Percentiles rank a stretch among this genome's conserved stretches.
Conservation (phyloP, 2,888 invertebrate species). For the Apotomis turbidana region DNA sequence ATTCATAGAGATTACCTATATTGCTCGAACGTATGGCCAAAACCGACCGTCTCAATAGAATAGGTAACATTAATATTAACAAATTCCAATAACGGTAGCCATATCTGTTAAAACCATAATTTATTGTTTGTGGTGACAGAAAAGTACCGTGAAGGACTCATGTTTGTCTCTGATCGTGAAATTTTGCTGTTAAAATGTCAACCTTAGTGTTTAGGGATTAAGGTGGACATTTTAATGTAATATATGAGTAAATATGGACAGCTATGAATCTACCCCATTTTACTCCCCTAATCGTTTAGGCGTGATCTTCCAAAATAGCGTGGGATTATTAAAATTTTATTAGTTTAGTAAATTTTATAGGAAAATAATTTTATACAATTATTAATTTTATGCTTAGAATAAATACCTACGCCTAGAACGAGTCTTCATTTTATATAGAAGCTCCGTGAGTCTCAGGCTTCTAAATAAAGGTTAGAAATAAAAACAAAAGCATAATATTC, state of each 20-base stretch:
- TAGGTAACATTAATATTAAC: constrained; percentile 53
- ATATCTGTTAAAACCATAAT: constrained; percentile 69
- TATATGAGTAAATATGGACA: background rate
- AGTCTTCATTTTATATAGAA: no score
- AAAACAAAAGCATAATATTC: background rate
- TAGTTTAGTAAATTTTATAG: constrained; percentile 52
- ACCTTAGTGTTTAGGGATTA: background rate
- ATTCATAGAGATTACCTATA: constrained; percentile 49
- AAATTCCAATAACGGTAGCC: constrained; percentile 60
- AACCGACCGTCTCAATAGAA: constrained; percentile 46
- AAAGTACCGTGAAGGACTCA: constrained; percentile 51
- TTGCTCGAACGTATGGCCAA: constrained; percentile 54
- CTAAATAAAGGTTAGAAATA: background rate
- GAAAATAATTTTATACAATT: constrained; percentile 10
- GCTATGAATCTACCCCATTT: constrained; percentile 51
- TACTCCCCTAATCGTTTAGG: constrained; percentile 60
- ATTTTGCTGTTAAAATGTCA: background rate
- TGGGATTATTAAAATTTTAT: constrained; percentile 67
- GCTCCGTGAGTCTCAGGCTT: no score
- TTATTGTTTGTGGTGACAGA: constrained; percentile 69
- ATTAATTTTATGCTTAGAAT: constrained; percentile 11
- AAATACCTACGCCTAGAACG: no score
- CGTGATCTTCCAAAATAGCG: constrained; percentile 66
- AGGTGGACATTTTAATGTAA: background rate
- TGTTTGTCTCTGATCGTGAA: background rate